A percentile compares a stretch with the other conserved stretches of the same genome.
Conservation (phyloP, 1,140 invertebrate genomes). For the Globodera rostochiensis region DNA sequence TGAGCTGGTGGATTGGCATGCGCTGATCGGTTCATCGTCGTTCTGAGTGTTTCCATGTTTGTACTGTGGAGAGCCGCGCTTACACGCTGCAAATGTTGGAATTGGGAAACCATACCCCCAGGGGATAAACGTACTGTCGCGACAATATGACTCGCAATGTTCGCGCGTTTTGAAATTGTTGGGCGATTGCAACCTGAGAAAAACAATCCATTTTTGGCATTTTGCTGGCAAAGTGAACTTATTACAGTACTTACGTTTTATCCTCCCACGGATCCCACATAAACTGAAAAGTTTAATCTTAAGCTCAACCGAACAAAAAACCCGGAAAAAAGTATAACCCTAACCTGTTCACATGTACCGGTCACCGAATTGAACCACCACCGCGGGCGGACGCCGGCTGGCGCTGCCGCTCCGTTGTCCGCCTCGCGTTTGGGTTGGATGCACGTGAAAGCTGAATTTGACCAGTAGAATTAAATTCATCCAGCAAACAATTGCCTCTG, state of each 20-base stretch:
- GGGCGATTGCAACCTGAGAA: conserved; percentile 54
- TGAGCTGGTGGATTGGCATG: conserved; percentile 57
- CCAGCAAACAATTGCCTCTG: conserved; percentile 30
- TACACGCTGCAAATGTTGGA: conserved; percentile 51
- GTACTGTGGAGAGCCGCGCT: conserved; percentile 65
- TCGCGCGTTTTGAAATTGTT: conserved; percentile 65
- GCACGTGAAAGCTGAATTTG: conserved; percentile 58
- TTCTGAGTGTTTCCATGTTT: conserved; percentile 52
- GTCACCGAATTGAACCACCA: conserved; percentile 65
- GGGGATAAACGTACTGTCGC: conserved; percentile 55
- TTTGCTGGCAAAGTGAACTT: background rate
- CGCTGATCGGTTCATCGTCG: conserved; percentile 62
- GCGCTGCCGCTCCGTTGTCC: conserved; percentile 58
- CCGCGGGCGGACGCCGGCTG: conserved; percentile 60
- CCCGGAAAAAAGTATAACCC: background rate
- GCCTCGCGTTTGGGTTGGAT: conserved; percentile 65
- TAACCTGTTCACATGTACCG: conserved; percentile 58
- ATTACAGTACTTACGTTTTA: conserved; percentile 36
- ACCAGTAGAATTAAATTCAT: too few species aligned
- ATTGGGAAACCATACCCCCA: background rate
- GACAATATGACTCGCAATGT: conserved; percentile 63
- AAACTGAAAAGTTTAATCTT: conserved; percentile 27
- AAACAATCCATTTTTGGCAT: background rate
- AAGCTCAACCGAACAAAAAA: background rate
- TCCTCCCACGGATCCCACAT: conserved; percentile 66